These are phyloP conservation scores for Momotus momota DNA, from an alignment of 2,797 vertebrate species.

Conservation along the genomic window DNA sequence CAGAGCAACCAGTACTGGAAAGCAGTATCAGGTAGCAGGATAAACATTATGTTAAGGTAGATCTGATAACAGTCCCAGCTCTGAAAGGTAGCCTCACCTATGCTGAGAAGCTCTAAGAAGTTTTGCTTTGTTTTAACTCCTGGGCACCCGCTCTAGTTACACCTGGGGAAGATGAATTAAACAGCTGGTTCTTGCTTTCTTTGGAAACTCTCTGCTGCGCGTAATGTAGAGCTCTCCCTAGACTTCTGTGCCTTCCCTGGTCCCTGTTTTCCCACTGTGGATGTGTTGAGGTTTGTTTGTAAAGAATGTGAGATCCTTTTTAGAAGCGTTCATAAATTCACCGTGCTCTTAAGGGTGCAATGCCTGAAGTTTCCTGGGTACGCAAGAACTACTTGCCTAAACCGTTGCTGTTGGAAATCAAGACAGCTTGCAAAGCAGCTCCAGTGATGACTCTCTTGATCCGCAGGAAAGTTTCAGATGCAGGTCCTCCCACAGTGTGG, in stretches of 20 bases:
- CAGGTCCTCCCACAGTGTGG: slow-evolving; percentile 98
- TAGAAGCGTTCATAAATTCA: not conserved
- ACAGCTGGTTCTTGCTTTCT: not conserved
- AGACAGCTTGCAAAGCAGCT: not conserved
- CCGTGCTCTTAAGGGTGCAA: not conserved
- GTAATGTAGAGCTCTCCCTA: not conserved
- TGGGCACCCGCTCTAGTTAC: not conserved
- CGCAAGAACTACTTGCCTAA: not conserved
- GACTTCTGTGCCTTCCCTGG: not conserved
- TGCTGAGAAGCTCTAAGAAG: not conserved
- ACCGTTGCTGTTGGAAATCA: not conserved
- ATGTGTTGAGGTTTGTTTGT: not conserved
- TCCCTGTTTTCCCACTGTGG: not conserved
- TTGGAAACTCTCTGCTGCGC: not conserved
- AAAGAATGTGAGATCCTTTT: not conserved
- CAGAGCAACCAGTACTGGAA: not conserved
- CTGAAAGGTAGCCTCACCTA: not conserved
- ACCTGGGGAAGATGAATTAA: not conserved
- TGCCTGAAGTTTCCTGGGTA: not conserved
- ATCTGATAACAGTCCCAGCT: not conserved
- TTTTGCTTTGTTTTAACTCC: not conserved
- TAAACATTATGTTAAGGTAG: rapidly evolving
- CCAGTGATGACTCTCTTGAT: slow-evolving; percentile 3
- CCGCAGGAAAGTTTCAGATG: slow-evolving; percentile 97
- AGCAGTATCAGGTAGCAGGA: not conserved